These are phyloP conservation scores for Periophthalmodon schlosseri DNA, from an alignment of 2,113 vertebrate genomes.

Conservation along the genomic window DNA sequence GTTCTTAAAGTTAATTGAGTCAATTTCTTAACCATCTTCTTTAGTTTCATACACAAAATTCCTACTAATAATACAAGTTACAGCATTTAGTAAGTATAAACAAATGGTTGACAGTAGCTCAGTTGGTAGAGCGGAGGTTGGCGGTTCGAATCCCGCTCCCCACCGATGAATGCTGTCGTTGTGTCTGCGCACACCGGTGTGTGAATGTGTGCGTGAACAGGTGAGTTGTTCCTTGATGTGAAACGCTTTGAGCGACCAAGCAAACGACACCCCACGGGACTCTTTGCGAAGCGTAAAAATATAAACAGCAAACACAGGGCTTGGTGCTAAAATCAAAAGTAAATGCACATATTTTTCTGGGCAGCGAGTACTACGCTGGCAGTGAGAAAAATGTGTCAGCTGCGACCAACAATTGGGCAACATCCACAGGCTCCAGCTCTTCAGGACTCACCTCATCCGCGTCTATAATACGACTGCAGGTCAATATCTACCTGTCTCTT, in stretches of 20 bases:
- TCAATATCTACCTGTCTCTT: constrained; percentile 16
- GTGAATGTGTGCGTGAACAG: too few relatives aligned
- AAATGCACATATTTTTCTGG: constrained; percentile 1
- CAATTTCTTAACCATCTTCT: neutral
- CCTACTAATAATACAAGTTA: constrained; percentile 15
- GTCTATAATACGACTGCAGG: constrained; percentile 10
- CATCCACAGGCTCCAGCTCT: neutral
- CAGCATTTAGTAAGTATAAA: constrained; percentile 27
- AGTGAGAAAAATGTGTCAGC: constrained; percentile 17
- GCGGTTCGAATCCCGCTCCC: too few relatives aligned
- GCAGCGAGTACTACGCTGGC: constrained; percentile 14
- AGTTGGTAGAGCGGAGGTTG: too few relatives aligned
- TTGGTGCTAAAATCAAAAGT: neutral
- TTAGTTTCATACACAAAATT: neutral
- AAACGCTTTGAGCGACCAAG: too few relatives aligned
- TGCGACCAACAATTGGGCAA: neutral
- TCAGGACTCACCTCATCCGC: neutral
- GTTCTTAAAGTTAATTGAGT: neutral
- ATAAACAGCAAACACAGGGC: neutral
- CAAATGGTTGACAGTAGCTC: too few relatives aligned
- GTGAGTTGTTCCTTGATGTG: too few relatives aligned
- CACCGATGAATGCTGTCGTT: too few relatives aligned
- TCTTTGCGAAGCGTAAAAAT: neutral
- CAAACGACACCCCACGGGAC: neutral
- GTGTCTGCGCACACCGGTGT: too few relatives aligned